phyloP scores from a whole-genome alignment of 2,888 invertebrate species.

The Parasteatoda lunata region DNA sequence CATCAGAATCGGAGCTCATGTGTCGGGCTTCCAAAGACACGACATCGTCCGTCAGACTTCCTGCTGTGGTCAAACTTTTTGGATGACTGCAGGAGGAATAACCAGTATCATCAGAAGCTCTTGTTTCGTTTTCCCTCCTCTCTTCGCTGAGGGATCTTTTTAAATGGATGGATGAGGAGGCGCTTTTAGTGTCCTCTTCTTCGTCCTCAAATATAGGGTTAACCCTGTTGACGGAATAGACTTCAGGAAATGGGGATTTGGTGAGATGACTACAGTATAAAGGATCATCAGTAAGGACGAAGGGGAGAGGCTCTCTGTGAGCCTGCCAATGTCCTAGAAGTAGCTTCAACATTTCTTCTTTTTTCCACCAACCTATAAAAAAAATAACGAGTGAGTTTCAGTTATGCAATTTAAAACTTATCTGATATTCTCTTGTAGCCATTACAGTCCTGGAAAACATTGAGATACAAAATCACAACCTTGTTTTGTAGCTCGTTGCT shows the following conservation, averaged over 20 bases:
- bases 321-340: slow-evolving; percentile 64
- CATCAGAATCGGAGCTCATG: slow-evolving; percentile 65
- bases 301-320: slow-evolving; percentile 60
- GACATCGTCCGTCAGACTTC: slow-evolving; percentile 48
- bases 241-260: slow-evolving; percentile 53
- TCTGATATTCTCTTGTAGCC: no score
- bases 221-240: slow-evolving; percentile 64
- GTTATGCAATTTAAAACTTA: no score
- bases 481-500: no score
- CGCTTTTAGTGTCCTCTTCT: slow-evolving; percentile 12
- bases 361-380: slow-evolving; percentile 21
- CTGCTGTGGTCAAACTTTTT: slow-evolving; percentile 38
- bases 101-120: slow-evolving; percentile 61
- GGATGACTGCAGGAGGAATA: slow-evolving; percentile 49
- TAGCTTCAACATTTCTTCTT: slow-evolving; percentile 50
- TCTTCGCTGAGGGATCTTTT: slow-evolving; percentile 57
- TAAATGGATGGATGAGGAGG: slow-evolving; percentile 10
- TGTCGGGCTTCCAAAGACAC: slow-evolving; percentile 49
- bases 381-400: background rate
- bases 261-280: slow-evolving; percentile 62
- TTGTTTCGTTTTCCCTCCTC: slow-evolving; percentile 40
- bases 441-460: no score
- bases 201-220: slow-evolving; percentile 65
- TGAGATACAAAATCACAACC: no score
- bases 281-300: slow-evolving; percentile 65